Percentiles rank a stretch among this genome's conserved stretches.
Conservation (phyloP, 2,113 vertebrate species). For the Madoqua kirkii region DNA sequence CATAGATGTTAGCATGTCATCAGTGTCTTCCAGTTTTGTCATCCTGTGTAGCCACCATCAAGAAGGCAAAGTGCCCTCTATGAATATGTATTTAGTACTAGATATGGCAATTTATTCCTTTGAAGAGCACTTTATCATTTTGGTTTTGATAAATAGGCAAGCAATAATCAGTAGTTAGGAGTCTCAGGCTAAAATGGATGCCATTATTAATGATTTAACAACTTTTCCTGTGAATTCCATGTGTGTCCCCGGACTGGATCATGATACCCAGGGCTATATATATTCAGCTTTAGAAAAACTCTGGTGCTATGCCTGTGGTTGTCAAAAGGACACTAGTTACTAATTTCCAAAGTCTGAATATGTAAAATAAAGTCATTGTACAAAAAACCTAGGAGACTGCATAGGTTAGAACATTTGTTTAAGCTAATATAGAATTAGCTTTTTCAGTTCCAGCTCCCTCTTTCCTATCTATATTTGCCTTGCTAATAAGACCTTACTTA, state of each 20-base stretch:
- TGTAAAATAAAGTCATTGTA: not conserved
- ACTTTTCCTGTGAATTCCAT: slow-evolving; percentile 53
- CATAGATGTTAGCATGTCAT: not conserved
- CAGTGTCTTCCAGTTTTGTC: not conserved
- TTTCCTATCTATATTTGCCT: slow-evolving; percentile 48
- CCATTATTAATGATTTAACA: slow-evolving; percentile 57
- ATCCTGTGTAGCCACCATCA: not conserved
- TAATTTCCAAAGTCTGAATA: slow-evolving; percentile 62
- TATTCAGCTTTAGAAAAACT: slow-evolving; percentile 23
- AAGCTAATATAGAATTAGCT: slow-evolving; percentile 37
- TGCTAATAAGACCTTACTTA: not conserved
- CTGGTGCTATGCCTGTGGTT: slow-evolving; percentile 20
- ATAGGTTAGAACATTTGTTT: slow-evolving; percentile 47
- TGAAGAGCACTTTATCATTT: slow-evolving; percentile 65
- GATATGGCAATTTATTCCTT: slow-evolving; percentile 58
- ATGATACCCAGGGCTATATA: slow-evolving; percentile 33
- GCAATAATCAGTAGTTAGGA: slow-evolving; percentile 54
- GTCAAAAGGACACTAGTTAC: slow-evolving; percentile 50
- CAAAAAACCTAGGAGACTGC: not conserved
- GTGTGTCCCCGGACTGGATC: slow-evolving; percentile 29
- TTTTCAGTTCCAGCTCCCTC: not conserved
- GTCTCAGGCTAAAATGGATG: slow-evolving; percentile 54
- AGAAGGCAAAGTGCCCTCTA: slow-evolving; percentile 10
- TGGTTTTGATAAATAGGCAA: slow-evolving; percentile 51
- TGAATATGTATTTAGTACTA: slow-evolving; percentile 37